A percentile compares a stretch with the other conserved stretches of the same genome.
These are phyloP conservation scores for Drosophila kanekoi DNA, from an alignment of 2,888 invertebrate species.

Conservation along the genomic window DNA sequence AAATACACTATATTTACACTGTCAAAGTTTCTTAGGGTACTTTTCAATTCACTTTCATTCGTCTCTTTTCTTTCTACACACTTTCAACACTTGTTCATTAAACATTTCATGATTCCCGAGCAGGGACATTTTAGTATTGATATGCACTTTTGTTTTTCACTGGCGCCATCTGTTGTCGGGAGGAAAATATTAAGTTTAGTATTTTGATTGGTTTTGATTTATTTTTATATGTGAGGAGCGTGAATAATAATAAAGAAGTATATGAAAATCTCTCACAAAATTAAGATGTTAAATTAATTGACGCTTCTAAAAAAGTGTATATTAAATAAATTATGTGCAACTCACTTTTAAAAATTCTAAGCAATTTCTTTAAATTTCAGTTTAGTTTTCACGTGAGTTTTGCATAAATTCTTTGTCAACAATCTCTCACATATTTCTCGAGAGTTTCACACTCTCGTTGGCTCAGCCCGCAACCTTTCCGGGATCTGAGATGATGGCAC, in stretches of 20 bases:
- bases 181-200: background rate
- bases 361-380: background rate
- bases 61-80: slow-evolving; percentile 1
- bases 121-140: slow-evolving; percentile 12
- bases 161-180: background rate
- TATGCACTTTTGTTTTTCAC: slow-evolving; percentile 5
- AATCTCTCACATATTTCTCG: background rate
- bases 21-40: background rate
- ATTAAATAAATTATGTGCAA: background rate
- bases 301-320: background rate
- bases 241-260: background rate
- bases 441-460: background rate
- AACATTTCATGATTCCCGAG: background rate
- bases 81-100: background rate
- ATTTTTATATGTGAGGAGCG: background rate
- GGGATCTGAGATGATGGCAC: slow-evolving; percentile 33
- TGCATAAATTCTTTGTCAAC: background rate
- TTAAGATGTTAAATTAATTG: too few relatives aligned
- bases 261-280: background rate
- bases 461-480: slow-evolving; percentile 45
- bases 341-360: background rate
- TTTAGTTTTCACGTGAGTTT: background rate
- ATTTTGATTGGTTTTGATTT: background rate
- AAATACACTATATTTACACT: background rate
- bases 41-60: background rate